phyloP scores from a whole-genome alignment of 53 echinoderm and acorn worm genomes.

The Astropecten irregularis region DNA sequence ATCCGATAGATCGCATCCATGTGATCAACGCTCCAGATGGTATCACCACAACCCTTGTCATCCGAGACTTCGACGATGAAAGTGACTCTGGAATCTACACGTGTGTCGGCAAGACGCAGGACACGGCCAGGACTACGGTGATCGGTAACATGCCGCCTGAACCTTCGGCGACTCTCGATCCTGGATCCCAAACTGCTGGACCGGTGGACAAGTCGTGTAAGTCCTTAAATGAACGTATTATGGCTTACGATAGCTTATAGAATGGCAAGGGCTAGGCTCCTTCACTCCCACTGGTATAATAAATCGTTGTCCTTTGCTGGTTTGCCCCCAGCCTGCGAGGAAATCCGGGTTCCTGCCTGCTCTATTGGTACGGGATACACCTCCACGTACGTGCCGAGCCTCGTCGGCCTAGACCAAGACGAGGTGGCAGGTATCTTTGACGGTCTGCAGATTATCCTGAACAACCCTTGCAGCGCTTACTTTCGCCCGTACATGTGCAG shows the following conservation, averaged over 20 bases:
- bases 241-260: no score
- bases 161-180: no score
- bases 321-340: constrained; percentile 16
- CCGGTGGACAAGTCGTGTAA: no score
- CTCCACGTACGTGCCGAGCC: constrained; percentile 12
- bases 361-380: constrained; percentile 10
- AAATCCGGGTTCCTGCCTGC: constrained; percentile 30
- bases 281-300: no score
- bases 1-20: not conserved
- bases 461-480: constrained; percentile 6
- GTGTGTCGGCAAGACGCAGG: not conserved
- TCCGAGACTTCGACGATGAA: not conserved
- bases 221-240: no score
- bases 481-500: constrained; percentile 20
- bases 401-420: not conserved
- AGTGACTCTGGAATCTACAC: constrained; percentile 1
- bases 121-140: not conserved
- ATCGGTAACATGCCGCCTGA: not conserved
- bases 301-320: no score
- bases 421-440: not conserved
- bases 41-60: not conserved
- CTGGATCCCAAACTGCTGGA: no score
- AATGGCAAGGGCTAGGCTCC: no score
- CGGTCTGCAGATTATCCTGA: not conserved
- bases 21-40: not conserved